Evolutionary conservation across 1,140 invertebrate genomes (phyloP).

Genomic region (Globodera ellingtonae): DNA sequence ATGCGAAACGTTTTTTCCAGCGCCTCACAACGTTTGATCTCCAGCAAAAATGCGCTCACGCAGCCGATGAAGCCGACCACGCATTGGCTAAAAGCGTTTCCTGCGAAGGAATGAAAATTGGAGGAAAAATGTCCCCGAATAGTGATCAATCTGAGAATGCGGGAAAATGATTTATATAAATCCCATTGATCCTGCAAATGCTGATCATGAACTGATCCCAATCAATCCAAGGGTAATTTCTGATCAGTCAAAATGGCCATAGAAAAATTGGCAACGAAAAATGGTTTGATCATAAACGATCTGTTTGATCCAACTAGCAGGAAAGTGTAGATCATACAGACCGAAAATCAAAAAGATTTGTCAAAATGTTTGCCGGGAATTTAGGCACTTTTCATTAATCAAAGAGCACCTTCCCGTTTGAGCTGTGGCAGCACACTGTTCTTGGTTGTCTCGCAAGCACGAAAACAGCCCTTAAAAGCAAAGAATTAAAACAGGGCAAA

Average conservation of each 20-base stretch:
- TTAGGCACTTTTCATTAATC: background rate
- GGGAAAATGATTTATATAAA: no score
- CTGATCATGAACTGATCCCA: no score
- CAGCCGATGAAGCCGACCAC: slow-evolving; percentile 63
- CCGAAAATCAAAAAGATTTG: no score
- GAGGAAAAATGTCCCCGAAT: no score
- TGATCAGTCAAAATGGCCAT: no score
- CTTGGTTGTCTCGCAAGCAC: slow-evolving; percentile 60
- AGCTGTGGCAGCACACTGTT: slow-evolving; percentile 62
- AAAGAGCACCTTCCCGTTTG: slow-evolving; percentile 56
- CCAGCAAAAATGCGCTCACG: slow-evolving; percentile 56
- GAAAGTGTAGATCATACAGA: no score
- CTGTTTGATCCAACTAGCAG: no score
- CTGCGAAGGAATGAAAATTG: slow-evolving; percentile 7
- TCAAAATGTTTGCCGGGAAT: background rate
- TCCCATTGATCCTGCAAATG: no score
- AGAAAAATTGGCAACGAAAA: no score
- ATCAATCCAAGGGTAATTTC: no score
- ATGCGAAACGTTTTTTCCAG: slow-evolving; percentile 57
- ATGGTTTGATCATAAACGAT: no score
- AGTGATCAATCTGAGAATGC: no score
- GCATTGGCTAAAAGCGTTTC: slow-evolving; percentile 47
- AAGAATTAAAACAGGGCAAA: background rate
- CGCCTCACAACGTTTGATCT: slow-evolving; percentile 60
- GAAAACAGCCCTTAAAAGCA: slow-evolving; percentile 48